Percentiles rank a stretch among this genome's conserved stretches.
These are phyloP conservation scores for Turritopsis dohrnii DNA, from an alignment of 30 jellyfish, hydroid and myxozoan species.

Conservation along the genomic window DNA sequence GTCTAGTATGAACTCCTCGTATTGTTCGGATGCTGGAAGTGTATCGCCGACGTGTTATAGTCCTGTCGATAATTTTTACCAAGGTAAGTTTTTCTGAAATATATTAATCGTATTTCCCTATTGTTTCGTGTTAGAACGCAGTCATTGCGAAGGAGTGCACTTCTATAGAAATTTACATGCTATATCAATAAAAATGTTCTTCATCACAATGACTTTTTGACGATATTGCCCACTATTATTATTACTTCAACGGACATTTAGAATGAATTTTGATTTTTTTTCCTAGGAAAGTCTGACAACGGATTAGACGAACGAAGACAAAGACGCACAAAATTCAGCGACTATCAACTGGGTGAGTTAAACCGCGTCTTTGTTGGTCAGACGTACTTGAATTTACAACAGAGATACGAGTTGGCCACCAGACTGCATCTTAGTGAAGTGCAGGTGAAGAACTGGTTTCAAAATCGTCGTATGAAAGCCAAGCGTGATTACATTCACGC, in stretches of 20 bases:
- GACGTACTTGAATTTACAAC: slow-evolving; percentile 8
- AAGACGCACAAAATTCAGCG: slow-evolving; percentile 8
- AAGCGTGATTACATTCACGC: slow-evolving; percentile 22
- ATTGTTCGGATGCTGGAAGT: background rate
- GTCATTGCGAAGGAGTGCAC: too few relatives aligned
- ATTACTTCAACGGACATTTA: too few relatives aligned
- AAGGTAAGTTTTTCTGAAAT: slow-evolving; percentile 11
- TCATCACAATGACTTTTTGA: too few relatives aligned
- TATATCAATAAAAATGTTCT: too few relatives aligned
- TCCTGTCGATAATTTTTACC: background rate
- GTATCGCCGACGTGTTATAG: background rate
- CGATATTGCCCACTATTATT: background rate
- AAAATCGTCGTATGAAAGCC: slow-evolving; percentile 21
- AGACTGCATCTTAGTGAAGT: slow-evolving; percentile 3
- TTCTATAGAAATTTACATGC: too few relatives aligned
- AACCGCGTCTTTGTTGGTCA: background rate
- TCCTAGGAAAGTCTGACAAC: background rate
- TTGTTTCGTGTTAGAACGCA: too few relatives aligned
- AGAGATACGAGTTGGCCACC: slow-evolving; percentile 16
- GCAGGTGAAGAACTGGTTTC: slow-evolving; percentile 23
- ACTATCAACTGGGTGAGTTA: background rate
- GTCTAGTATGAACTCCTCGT: slow-evolving; percentile 4
- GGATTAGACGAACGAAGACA: background rate
- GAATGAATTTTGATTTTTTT: too few relatives aligned
- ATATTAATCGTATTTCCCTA: too few relatives aligned